Conservation (phyloP, 2,113 vertebrate genomes). For the Cygnus buccinator region DNA sequence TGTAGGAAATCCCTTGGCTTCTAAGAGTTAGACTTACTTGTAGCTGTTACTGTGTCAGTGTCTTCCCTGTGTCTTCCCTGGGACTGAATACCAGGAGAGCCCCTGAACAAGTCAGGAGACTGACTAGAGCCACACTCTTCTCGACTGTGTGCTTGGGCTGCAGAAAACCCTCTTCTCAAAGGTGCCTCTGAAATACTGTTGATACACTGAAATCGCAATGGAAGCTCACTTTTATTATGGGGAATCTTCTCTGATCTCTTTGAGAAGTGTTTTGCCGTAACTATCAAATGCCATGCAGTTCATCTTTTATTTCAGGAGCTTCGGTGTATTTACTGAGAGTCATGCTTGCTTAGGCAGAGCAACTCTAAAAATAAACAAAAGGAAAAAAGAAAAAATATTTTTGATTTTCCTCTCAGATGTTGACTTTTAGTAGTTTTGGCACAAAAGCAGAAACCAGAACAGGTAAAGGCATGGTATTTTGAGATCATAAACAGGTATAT, state of each 20-base stretch:
- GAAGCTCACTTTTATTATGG: not conserved
- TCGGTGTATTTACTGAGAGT: not conserved
- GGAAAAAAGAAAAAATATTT: not conserved
- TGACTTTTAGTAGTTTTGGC: not conserved
- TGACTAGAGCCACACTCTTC: not conserved
- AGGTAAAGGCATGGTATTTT: not conserved
- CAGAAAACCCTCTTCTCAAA: not conserved
- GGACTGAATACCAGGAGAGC: not conserved
- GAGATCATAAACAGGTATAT: not conserved
- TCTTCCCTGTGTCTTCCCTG: not conserved
- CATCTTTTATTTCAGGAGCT: not conserved
- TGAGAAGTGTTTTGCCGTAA: not conserved
- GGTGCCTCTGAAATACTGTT: rapidly evolving
- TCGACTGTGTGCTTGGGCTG: not conserved
- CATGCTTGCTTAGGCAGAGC: not conserved
- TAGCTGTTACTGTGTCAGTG: not conserved
- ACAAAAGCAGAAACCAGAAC: not conserved
- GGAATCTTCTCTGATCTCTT: not conserved
- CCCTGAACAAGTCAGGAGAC: not conserved
- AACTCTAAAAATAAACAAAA: not conserved
- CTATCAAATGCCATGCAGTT: not conserved
- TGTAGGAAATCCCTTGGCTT: not conserved
- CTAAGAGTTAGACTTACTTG: not conserved
- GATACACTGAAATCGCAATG: not conserved
- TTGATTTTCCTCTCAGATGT: not conserved